phyloP scores from a whole-genome alignment of 2,888 invertebrate genomes.

The Diarsia mendica region DNA sequence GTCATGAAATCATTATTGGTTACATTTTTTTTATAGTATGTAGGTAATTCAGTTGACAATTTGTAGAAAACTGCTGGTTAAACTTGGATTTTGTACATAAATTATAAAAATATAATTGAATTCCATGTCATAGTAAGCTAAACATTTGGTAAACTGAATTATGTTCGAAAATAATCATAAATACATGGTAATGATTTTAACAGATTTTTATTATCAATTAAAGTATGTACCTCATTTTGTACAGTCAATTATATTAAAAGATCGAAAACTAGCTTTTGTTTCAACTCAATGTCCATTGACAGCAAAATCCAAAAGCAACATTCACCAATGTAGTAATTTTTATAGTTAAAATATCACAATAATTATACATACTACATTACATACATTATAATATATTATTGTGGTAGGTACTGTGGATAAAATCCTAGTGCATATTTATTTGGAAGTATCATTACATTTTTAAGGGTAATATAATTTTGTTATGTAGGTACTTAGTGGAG shows the following conservation, averaged over 20 bases:
- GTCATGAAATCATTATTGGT: conserved; percentile 55
- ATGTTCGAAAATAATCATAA: conserved; percentile 51
- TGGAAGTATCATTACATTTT: conserved; percentile 1
- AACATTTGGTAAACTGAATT: conserved; percentile 56
- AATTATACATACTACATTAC: not conserved
- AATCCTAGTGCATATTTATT: conserved; percentile 2
- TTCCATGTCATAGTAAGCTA: conserved; percentile 31
- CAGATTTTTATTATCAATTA: conserved; percentile 40
- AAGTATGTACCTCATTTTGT: conserved; percentile 35
- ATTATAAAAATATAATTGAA: conserved; percentile 50
- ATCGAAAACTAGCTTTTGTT: conserved; percentile 5
- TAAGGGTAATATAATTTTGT: conserved; percentile 11
- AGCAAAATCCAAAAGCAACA: not conserved
- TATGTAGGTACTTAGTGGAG: conserved; percentile 21
- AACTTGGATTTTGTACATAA: conserved; percentile 53
- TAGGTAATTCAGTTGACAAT: conserved; percentile 58
- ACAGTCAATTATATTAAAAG: conserved; percentile 26
- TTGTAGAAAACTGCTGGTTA: conserved; percentile 29
- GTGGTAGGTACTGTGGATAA: conserved; percentile 21
- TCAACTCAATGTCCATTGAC: not conserved
- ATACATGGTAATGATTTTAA: conserved; percentile 56
- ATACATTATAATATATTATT: conserved; percentile 1
- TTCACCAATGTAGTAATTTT: not conserved
- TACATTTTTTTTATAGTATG: conserved; percentile 52
- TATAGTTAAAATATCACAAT: conserved; percentile 16